Conservation (phyloP, 1,140 invertebrate genomes). For the Tetraneura akinire region DNA sequence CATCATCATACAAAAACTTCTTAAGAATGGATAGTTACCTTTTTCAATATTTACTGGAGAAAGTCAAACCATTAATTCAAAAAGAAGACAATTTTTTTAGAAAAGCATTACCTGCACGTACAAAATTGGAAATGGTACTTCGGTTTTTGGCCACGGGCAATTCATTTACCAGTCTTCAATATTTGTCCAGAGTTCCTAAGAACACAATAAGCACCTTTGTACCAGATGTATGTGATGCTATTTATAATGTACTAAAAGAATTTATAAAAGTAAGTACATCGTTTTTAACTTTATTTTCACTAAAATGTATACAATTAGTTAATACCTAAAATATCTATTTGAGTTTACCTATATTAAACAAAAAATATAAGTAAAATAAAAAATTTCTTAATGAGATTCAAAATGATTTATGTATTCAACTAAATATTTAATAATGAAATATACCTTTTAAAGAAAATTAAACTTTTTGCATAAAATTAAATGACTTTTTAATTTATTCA, state of each 20-base stretch:
- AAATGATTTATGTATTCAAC: background rate
- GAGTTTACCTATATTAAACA: background rate
- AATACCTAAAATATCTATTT: background rate
- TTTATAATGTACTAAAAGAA: background rate
- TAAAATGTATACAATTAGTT: background rate
- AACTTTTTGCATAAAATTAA: no score
- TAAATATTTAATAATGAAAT: no score
- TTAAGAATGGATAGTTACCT: constrained; percentile 52
- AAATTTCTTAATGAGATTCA: background rate
- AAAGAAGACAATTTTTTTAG: constrained; percentile 28
- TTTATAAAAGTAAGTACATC: background rate
- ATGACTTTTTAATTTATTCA: no score
- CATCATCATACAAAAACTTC: no score
- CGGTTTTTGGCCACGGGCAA: constrained; percentile 46
- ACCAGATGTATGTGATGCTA: constrained; percentile 44
- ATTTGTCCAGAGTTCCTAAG: constrained; percentile 56
- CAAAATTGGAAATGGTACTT: constrained; percentile 8
- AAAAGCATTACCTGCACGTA: constrained; percentile 21
- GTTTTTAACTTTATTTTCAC: background rate
- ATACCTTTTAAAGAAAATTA: no score
- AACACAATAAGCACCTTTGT: constrained; percentile 55
- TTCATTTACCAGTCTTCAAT: constrained; percentile 55
- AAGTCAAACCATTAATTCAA: constrained; percentile 20
- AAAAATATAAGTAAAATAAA: background rate
- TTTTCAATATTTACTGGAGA: constrained; percentile 56